phyloP scores from a whole-genome alignment of 2,888 invertebrate species.

The Aphodius sticticus region DNA sequence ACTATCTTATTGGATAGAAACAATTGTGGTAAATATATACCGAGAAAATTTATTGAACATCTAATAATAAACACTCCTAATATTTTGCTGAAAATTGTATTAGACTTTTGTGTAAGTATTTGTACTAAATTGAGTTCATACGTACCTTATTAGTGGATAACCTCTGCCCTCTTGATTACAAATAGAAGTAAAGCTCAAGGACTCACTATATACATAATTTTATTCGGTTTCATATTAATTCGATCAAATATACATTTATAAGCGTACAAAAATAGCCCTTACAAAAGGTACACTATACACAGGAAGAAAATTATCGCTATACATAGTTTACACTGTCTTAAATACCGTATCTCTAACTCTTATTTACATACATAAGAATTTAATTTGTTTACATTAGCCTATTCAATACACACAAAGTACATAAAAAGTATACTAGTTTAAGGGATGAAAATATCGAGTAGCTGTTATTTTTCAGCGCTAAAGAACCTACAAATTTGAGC shows the following conservation, averaged over 20 bases:
- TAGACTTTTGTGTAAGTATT: too few species aligned
- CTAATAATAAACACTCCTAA: too few species aligned
- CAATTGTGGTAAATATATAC: too few species aligned
- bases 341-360: neutral
- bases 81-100: too few species aligned
- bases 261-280: conserved; percentile 47
- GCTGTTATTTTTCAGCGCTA: neutral
- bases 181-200: neutral
- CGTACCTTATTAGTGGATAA: too few species aligned
- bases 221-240: neutral
- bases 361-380: neutral
- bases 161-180: too few species aligned
- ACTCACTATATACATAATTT: neutral
- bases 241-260: conserved; percentile 35
- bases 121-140: too few species aligned
- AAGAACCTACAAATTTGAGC: neutral
- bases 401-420: neutral
- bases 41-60: too few species aligned
- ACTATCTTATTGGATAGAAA: too few species aligned
- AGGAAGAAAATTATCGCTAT: conserved; percentile 8
- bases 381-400: neutral
- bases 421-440: neutral
- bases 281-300: conserved; percentile 29
- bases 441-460: neutral
- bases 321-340: conserved; percentile 6